A percentile compares a stretch with the other conserved stretches of the same genome.
These are phyloP conservation scores for Synanthedon tipuliformis DNA, from an alignment of 2,888 invertebrate species.

Conservation along the genomic window DNA sequence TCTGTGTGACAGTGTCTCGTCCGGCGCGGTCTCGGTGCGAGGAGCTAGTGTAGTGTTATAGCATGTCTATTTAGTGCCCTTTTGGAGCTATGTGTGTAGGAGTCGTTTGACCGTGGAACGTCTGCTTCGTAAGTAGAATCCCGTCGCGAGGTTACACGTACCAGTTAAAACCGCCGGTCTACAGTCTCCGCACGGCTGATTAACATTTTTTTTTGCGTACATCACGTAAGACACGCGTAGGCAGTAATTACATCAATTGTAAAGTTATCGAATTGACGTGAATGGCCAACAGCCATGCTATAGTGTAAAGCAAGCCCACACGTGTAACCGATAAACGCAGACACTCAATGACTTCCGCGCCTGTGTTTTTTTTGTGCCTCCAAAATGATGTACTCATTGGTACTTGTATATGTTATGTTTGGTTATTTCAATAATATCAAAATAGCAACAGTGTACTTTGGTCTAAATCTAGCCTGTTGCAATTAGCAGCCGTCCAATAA, in stretches of 20 bases:
- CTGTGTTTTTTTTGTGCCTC: too few species aligned
- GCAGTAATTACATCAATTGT: constrained; percentile 32
- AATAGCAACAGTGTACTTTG: too few species aligned
- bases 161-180: constrained; percentile 12
- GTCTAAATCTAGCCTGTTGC: too few species aligned
- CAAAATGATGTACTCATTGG: too few species aligned
- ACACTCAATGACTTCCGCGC: background rate
- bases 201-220: constrained; percentile 22
- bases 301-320: constrained; percentile 18
- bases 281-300: constrained; percentile 29
- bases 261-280: constrained; percentile 43
- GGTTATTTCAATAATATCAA: too few species aligned
- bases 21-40: constrained; percentile 56
- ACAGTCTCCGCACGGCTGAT: constrained; percentile 15
- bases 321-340: constrained; percentile 36
- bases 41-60: constrained; percentile 55
- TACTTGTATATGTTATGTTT: too few species aligned
- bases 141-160: constrained; percentile 32
- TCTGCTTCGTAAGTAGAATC: constrained; percentile 60
- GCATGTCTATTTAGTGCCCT: constrained; percentile 51
- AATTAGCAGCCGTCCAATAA: too few species aligned
- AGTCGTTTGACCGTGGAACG: constrained; percentile 61
- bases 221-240: constrained; percentile 26
- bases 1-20: constrained; percentile 59
- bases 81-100: constrained; percentile 60